These are phyloP conservation scores for Coracopsis vasa DNA, from an alignment of 2,113 vertebrate genomes.

Conservation along the genomic window DNA sequence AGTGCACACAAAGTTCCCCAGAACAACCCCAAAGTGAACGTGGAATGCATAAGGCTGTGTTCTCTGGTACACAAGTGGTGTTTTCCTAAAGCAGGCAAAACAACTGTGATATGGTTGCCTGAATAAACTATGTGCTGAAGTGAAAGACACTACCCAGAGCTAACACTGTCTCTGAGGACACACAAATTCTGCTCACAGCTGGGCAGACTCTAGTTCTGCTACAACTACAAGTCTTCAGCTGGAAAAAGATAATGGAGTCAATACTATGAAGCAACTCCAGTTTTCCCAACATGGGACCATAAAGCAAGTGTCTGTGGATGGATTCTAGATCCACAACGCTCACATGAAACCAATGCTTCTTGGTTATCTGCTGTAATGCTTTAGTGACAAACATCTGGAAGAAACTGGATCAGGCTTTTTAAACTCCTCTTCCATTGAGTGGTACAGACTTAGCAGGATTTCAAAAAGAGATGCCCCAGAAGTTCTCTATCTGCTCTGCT, in stretches of 20 bases:
- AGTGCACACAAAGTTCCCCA: neutral
- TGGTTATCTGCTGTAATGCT: neutral
- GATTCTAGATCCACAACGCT: neutral
- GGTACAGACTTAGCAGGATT: neutral
- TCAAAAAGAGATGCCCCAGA: neutral
- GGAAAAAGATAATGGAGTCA: neutral
- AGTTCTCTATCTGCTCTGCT: neutral
- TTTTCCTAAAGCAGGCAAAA: neutral
- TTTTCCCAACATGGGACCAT: neutral
- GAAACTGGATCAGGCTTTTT: neutral
- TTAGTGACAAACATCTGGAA: neutral
- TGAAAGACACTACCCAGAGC: neutral
- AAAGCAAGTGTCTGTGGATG: neutral
- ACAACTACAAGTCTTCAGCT: neutral
- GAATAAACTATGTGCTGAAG: neutral
- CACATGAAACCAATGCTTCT: neutral
- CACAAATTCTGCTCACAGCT: neutral
- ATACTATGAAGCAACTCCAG: neutral
- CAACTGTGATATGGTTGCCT: neutral
- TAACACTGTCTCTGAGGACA: neutral
- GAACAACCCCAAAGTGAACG: neutral
- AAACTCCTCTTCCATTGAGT: neutral
- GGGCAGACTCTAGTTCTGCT: neutral
- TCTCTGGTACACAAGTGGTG: neutral
- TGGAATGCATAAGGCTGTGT: neutral